Evolutionary conservation across 2,888 invertebrate species (phyloP).

Genomic region (Cyclophora albipunctata): DNA sequence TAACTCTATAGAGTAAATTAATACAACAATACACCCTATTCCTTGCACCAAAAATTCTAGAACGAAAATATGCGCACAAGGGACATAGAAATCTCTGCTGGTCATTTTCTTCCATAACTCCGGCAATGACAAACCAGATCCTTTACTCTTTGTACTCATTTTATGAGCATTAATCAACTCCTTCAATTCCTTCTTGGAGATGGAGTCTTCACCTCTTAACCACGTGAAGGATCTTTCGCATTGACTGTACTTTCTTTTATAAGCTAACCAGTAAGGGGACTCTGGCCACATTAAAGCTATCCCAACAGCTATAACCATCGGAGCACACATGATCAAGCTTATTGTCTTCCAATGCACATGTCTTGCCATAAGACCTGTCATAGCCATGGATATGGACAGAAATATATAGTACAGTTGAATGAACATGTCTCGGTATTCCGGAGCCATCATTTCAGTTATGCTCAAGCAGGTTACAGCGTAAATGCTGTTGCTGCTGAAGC

Average conservation of each 20-base stretch:
- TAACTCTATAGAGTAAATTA: constrained; percentile 11
- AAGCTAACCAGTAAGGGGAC: constrained; percentile 24
- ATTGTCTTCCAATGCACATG: constrained; percentile 19
- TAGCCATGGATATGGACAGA: constrained; percentile 10
- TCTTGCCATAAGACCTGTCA: constrained; percentile 8
- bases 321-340: constrained; percentile 14
- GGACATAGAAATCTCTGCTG: constrained; percentile 10
- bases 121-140: background rate
- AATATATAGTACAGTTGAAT: constrained; percentile 6
- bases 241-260: constrained; percentile 13
- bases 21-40: constrained; percentile 7
- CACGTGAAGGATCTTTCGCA: constrained; percentile 14
- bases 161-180: constrained; percentile 3
- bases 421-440: constrained; percentile 12
- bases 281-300: constrained; percentile 17
- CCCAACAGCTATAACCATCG: constrained; percentile 9
- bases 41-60: constrained; percentile 7
- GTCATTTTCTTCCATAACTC: background rate
- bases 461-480: constrained; percentile 12
- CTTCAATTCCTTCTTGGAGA: constrained; percentile 12
- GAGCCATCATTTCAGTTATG: constrained; percentile 19
- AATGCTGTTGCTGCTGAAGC: constrained; percentile 16
- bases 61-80: constrained; percentile 8
- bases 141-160: background rate
- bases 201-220: constrained; percentile 15